Conservation (phyloP, 2,113 vertebrate species). For the Taxidea taxus region DNA sequence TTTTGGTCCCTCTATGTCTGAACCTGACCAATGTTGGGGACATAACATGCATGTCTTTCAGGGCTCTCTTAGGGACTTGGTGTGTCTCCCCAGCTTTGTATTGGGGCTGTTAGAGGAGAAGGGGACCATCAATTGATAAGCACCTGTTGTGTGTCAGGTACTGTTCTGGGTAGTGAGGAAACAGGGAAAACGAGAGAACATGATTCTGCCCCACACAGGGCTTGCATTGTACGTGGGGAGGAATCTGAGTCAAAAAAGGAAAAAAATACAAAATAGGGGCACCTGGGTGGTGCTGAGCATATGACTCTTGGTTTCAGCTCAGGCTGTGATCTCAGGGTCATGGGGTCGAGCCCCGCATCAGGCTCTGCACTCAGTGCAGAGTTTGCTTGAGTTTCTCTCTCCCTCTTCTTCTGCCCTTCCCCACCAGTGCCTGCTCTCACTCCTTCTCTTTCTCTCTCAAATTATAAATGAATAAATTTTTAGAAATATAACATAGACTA, state of each 20-base stretch:
- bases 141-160: too few species aligned
- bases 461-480: neutral
- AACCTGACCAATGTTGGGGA: neutral
- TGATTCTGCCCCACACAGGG: neutral
- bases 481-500: neutral
- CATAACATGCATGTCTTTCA: neutral
- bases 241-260: neutral
- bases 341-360: neutral
- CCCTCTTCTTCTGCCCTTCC: too few species aligned
- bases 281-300: neutral
- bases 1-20: neutral
- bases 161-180: neutral
- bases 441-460: neutral
- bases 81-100: neutral
- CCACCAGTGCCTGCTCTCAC: too few species aligned
- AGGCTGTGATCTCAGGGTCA: neutral
- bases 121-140: neutral
- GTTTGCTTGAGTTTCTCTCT: too few species aligned
- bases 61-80: neutral
- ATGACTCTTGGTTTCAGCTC: neutral
- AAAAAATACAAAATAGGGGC: neutral
- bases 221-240: neutral
- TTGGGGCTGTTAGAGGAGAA: neutral
- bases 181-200: neutral
- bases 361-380: neutral